Conservation (phyloP, 2,113 vertebrate genomes). For the Propithecus coquereli region DNA sequence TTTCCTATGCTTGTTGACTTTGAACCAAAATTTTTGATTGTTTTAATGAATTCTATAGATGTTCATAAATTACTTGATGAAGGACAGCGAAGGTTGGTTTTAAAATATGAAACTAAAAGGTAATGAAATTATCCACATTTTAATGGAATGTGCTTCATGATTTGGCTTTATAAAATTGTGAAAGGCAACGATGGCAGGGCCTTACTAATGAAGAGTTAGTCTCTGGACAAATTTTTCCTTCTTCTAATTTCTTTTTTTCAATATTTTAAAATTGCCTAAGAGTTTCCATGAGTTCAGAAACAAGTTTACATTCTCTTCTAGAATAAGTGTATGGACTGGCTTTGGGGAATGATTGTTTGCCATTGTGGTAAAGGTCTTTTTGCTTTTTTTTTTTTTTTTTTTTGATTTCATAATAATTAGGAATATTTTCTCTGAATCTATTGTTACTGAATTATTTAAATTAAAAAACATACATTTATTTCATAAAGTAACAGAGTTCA, state of each 20-base stretch:
- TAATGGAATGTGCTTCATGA: background rate
- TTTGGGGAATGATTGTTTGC: background rate
- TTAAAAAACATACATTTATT: background rate
- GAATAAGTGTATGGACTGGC: background rate
- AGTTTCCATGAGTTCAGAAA: background rate
- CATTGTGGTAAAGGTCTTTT: background rate
- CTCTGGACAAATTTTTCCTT: background rate
- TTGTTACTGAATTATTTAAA: background rate
- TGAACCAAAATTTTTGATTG: background rate
- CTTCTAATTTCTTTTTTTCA: conserved; percentile 17
- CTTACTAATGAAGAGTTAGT: background rate
- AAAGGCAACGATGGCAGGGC: background rate
- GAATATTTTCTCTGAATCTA: background rate
- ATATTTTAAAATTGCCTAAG: background rate
- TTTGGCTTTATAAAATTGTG: background rate
- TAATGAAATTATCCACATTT: background rate
- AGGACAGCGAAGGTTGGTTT: background rate
- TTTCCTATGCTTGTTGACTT: background rate
- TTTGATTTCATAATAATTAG: background rate
- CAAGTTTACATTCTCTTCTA: background rate
- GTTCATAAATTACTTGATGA: background rate
- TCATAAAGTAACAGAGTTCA: background rate
- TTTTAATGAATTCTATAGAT: conserved; percentile 5
- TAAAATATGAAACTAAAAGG: background rate
- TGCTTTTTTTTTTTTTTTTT: background rate